phyloP scores from a whole-genome alignment of 1,140 invertebrate genomes.

The Idris sp. region DNA sequence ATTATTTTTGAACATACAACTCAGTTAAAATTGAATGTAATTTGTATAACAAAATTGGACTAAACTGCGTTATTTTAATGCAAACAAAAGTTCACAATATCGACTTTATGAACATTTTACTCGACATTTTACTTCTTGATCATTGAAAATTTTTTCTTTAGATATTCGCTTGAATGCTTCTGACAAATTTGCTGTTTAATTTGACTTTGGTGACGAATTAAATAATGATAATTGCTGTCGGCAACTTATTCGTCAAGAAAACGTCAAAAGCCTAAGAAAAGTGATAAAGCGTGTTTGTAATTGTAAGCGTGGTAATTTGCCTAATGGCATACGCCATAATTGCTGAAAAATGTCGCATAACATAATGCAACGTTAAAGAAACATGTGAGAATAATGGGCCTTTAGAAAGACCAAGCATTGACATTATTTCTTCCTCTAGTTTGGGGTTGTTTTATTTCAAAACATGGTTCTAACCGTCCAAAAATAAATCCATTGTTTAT shows the following conservation, averaged over 20 bases:
- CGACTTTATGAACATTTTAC: no score
- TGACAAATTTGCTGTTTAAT: conserved; percentile 17
- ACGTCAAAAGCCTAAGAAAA: conserved; percentile 28
- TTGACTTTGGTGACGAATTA: conserved; percentile 33
- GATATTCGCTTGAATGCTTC: conserved; percentile 4
- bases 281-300: conserved; percentile 34
- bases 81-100: no score
- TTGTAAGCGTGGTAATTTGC: conserved; percentile 30
- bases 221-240: conserved; percentile 39
- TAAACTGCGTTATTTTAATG: no score
- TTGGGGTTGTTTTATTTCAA: conserved; percentile 22
- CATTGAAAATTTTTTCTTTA: conserved; percentile 16
- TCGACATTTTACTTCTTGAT: no score
- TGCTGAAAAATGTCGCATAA: conserved; percentile 30
- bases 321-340: conserved; percentile 31
- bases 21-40: no score
- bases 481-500: not conserved
- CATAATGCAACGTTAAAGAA: conserved; percentile 28
- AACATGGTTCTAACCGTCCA: not conserved
- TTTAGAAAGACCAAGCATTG: conserved; percentile 23
- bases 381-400: conserved; percentile 38
- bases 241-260: conserved; percentile 14
- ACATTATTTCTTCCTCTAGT: conserved; percentile 19
- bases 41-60: no score
- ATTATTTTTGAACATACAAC: no score